Base-by-base conservation (phyloP, 2,888 invertebrate species). In the Polyommatus iphigenia region DNA sequence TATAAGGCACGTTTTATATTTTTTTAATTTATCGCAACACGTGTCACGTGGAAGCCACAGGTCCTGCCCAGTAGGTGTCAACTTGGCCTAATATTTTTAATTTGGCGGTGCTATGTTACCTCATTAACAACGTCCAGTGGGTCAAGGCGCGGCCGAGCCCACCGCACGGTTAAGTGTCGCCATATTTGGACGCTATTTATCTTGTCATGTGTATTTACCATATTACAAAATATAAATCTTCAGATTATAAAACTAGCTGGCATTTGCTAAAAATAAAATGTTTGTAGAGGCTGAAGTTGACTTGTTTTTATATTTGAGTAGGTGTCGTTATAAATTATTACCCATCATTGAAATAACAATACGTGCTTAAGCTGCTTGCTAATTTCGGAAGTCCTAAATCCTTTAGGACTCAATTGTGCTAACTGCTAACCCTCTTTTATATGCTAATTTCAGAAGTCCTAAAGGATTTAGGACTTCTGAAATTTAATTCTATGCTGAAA, bases 111-210 rank as follows among this genome's bases (percentile, higher is more conserved):
- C 71, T 18, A 71, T 18, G 32, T 36, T 71, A 71, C 71, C 36
- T 71, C 71, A 71, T 71, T 71, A 71, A 83, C 83, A 83, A 83
- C 83, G 83, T 83, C 83, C 84, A 83, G 81, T 84, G 81, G 85
- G 85, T 84, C 85, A 85, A 83, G 85, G 84, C 81, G 81, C 80
- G 77, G 82, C 79, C 80, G 78, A 78, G 80, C 80, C 79, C 81
- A 80, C 79, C 15, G 29, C 67, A 29, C 67, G 67, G 67, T 67
- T 67, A 29, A 67, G 67, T 67, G 29, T 67, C 59, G 24, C 67
- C 29, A 67, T 67, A 32, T 67, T 32, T 32, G 67, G 67, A 32
- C 29, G 67, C 32, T 7, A 32, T 67, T 67, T 29, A 24, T 20
- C 24, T 24, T 67, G 62, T 67, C 67, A 67, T n/a, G 72, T 20